Percentiles rank a stretch among this genome's conserved stretches.
phyloP scores from a whole-genome alignment of 2,888 invertebrate genomes.

The Celastrina argiolus region DNA sequence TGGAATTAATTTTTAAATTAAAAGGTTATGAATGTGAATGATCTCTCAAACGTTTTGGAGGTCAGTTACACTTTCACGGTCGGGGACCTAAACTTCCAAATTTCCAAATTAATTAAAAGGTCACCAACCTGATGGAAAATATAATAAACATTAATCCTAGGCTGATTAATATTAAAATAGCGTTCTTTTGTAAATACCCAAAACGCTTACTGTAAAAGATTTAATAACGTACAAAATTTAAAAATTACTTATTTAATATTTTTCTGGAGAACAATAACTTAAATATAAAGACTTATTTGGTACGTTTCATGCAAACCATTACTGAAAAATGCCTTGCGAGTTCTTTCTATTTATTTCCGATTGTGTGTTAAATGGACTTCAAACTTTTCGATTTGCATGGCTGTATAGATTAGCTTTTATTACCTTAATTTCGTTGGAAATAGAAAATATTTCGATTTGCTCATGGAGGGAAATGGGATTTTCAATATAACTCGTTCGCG shows the following conservation, averaged over 20 bases:
- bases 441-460: conserved; percentile 17
- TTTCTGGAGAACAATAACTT: too few species aligned
- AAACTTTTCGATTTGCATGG: conserved; percentile 9
- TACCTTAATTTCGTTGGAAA: conserved; percentile 4
- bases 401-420: conserved; percentile 11
- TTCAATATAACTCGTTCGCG: not conserved
- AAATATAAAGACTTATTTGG: too few species aligned
- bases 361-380: conserved; percentile 15
- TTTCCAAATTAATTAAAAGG: not conserved
- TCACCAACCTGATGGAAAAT: not conserved
- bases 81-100: not conserved
- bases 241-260: too few species aligned
- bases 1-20: not conserved
- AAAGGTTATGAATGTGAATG: not conserved
- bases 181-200: not conserved
- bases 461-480: conserved; percentile 6
- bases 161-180: not conserved
- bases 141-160: not conserved
- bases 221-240: too few species aligned
- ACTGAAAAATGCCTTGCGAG: conserved; percentile 1
- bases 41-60: not conserved
- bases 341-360: not conserved
- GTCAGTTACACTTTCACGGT: not conserved
- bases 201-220: too few species aligned
- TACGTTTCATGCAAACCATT: not conserved